phyloP scores from a whole-genome alignment of 1,140 invertebrate genomes.

The Drosophila pachea region DNA sequence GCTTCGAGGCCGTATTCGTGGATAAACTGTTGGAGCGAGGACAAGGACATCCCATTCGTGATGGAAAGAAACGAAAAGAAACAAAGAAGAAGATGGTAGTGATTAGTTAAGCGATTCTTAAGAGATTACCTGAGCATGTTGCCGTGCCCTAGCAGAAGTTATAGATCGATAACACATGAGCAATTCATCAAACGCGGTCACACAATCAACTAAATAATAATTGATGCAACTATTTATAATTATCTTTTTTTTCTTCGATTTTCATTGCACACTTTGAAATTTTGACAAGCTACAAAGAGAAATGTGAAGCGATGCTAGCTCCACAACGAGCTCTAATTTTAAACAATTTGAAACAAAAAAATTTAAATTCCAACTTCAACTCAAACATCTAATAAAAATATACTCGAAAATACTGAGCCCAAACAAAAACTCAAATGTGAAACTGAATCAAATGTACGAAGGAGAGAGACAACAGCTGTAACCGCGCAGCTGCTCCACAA shows the following conservation, averaged over 20 bases:
- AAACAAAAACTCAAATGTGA: conserved; percentile 16
- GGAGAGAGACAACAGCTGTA: conserved; percentile 67
- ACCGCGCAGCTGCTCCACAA: conserved; percentile 63
- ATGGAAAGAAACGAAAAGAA: background rate
- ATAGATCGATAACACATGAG: conserved; percentile 55
- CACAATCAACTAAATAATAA: conserved; percentile 35
- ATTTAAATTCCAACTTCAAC: too few species aligned
- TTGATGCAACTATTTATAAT: conserved; percentile 41
- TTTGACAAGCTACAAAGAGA: conserved; percentile 49
- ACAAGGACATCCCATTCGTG: background rate
- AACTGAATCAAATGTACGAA: conserved; percentile 41
- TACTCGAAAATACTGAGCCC: background rate
- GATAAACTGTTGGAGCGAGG: conserved; percentile 83
- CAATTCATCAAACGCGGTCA: conserved; percentile 35
- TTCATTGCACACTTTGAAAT: conserved; percentile 67
- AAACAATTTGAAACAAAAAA: too few species aligned
- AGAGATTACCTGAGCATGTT: conserved; percentile 44
- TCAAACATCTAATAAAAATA: conserved; percentile 13
- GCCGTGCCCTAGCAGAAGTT: conserved; percentile 47
- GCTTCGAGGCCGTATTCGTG: conserved; percentile 90
- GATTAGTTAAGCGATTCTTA: conserved; percentile 28
- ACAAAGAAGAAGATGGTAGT: background rate
- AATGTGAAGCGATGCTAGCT: conserved; percentile 34
- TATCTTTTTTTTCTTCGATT: conserved; percentile 60
- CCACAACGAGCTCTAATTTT: conserved; percentile 12